Percentiles rank a stretch among this genome's conserved stretches.
Conservation (phyloP, 1,140 invertebrate species). For the Pseudomyrmex concolor region DNA sequence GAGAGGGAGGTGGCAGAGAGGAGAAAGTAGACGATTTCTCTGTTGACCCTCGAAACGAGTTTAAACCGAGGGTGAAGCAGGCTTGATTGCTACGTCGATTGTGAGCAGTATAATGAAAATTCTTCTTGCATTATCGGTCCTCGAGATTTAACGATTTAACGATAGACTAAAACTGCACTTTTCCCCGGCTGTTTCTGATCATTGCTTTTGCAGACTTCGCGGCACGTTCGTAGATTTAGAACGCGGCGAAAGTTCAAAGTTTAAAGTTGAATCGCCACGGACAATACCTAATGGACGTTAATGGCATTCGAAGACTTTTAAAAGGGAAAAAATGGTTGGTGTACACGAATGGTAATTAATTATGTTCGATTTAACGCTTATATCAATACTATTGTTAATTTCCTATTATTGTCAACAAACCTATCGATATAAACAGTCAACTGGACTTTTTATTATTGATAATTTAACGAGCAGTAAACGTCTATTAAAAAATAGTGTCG, state of each 20-base stretch:
- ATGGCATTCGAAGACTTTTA: not conserved
- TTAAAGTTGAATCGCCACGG: not conserved
- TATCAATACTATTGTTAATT: too few species aligned
- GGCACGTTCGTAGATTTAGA: not conserved
- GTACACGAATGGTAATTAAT: too few species aligned
- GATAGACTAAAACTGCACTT: constrained; percentile 21
- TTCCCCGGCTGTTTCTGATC: not conserved
- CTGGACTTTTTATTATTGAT: too few species aligned
- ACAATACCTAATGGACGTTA: not conserved
- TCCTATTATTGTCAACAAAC: too few species aligned
- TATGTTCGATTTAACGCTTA: too few species aligned
- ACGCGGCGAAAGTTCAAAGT: not conserved
- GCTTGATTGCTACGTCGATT: constrained; percentile 68
- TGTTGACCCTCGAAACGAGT: constrained; percentile 71
- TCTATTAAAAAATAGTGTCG: not conserved
- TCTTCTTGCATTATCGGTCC: constrained; percentile 68
- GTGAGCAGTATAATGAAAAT: constrained; percentile 68
- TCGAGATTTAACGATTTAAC: constrained; percentile 58
- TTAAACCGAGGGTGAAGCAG: constrained; percentile 68
- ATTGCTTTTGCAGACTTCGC: not conserved
- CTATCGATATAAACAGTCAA: too few species aligned
- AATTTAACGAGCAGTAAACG: too few species aligned
- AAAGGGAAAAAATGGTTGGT: too few species aligned
- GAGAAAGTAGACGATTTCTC: constrained; percentile 19
- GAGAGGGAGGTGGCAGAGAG: too few species aligned